Conservation (phyloP, 1,140 invertebrate genomes). For the Megalopta genalis region DNA sequence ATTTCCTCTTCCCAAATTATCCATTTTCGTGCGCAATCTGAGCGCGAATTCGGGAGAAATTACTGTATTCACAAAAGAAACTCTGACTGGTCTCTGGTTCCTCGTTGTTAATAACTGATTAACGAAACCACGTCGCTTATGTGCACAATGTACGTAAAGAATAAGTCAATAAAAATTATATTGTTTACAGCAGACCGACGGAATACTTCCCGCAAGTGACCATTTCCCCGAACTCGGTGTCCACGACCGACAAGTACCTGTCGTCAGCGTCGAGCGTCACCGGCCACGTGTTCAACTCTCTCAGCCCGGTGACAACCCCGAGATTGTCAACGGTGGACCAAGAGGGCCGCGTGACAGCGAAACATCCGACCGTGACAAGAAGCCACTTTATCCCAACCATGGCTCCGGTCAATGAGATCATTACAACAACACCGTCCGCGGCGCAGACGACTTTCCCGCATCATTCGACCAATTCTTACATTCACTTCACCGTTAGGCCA, state of each 20-base stretch:
- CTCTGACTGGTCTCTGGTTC: no score
- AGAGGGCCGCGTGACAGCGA: constrained; percentile 47
- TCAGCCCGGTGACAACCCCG: constrained; percentile 51
- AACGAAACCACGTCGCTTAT: no score
- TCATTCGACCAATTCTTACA: constrained; percentile 55
- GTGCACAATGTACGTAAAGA: no score
- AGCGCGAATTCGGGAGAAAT: no score
- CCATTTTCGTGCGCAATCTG: no score
- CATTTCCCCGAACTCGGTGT: constrained; percentile 73
- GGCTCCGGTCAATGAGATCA: constrained; percentile 60
- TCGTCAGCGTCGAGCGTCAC: constrained; percentile 76
- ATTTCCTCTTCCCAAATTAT: no score
- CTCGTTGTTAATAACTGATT: no score
- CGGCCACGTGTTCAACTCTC: constrained; percentile 72
- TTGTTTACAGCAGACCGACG: constrained; percentile 39
- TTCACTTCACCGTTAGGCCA: constrained; percentile 51
- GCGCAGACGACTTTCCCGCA: constrained; percentile 55
- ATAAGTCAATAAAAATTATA: neutral
- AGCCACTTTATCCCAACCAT: constrained; percentile 68
- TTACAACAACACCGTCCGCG: constrained; percentile 49
- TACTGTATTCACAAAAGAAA: no score
- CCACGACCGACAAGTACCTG: constrained; percentile 75
- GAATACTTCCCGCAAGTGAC: constrained; percentile 70
- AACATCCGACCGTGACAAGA: constrained; percentile 48
- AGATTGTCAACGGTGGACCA: constrained; percentile 39